Evolutionary conservation across 2,888 invertebrate species (phyloP).

Genomic region (Leptopilina myrica): DNA sequence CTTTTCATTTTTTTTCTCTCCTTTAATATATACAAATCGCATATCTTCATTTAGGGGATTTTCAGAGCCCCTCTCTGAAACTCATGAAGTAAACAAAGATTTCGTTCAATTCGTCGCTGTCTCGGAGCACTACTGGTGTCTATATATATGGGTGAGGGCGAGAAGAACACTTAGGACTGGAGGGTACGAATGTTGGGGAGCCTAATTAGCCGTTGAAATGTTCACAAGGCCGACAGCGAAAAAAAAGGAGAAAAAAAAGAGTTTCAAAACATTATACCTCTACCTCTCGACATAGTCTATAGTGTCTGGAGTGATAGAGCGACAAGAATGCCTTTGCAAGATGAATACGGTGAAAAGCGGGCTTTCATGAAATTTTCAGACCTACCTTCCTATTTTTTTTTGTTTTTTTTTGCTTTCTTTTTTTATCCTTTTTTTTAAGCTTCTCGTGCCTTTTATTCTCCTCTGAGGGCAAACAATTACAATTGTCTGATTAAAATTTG

Average conservation of each 20-base stretch:
- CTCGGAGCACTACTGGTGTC: not conserved
- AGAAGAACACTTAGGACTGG: conserved; percentile 55
- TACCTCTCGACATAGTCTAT: conserved; percentile 40
- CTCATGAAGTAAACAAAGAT: conserved; percentile 29
- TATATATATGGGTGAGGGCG: conserved; percentile 43
- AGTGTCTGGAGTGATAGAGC: conserved; percentile 38
- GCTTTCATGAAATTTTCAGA: conserved; percentile 37
- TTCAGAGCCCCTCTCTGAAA: not conserved
- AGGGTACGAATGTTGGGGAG: conserved; percentile 53
- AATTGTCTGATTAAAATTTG: conserved; percentile 22
- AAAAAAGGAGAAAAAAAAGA: conserved; percentile 23
- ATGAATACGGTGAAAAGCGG: conserved; percentile 34
- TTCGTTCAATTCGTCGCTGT: conserved; percentile 28
- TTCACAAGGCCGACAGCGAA: conserved; percentile 26
- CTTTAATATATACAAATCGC: not conserved
- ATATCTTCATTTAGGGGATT: not conserved
- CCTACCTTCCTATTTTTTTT: conserved; percentile 1
- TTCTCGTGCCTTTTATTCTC: not conserved
- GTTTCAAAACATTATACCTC: conserved; percentile 34
- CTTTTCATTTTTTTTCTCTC: too few relatives aligned
- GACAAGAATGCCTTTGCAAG: conserved; percentile 33
- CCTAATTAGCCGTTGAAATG: conserved; percentile 54
- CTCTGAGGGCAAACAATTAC: conserved; percentile 13
- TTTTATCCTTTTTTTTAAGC: not conserved
- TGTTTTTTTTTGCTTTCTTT: conserved; percentile 10